Conservation (phyloP, 2,888 invertebrate genomes). For the Drosophila tripunctata region DNA sequence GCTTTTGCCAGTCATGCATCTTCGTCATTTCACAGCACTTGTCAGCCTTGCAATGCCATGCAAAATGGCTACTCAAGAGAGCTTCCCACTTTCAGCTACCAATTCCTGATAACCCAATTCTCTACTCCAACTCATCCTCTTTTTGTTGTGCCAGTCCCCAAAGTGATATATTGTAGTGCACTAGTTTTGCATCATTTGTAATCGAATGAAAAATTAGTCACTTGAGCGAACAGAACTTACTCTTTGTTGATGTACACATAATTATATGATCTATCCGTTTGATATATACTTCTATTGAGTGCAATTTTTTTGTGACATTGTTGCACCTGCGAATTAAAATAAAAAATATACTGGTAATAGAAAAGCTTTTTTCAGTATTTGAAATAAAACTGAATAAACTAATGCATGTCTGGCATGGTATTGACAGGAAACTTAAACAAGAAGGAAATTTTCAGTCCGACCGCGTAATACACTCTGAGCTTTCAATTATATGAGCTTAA, state of each 20-base stretch:
- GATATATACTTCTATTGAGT: slow-evolving; percentile 4
- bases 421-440: too few relatives aligned
- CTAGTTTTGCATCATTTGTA: slow-evolving; percentile 35
- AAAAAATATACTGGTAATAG: neutral
- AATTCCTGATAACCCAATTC: slow-evolving; percentile 22
- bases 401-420: too few relatives aligned
- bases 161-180: slow-evolving; percentile 44
- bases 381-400: too few relatives aligned
- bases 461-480: too few relatives aligned
- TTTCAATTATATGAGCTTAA: too few relatives aligned
- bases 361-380: too few relatives aligned
- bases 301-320: neutral
- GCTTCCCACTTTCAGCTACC: neutral
- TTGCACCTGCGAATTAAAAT: neutral
- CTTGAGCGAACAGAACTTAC: slow-evolving; percentile 23
- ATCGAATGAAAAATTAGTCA: slow-evolving; percentile 37
- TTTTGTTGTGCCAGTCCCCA: neutral
- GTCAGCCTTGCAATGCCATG: slow-evolving; percentile 64
- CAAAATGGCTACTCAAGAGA: slow-evolving; percentile 51
- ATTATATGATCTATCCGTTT: slow-evolving; percentile 28
- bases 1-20: slow-evolving; percentile 59
- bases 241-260: slow-evolving; percentile 19
- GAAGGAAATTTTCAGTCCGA: too few relatives aligned
- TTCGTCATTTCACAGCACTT: slow-evolving; percentile 75
- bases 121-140: neutral